Evolutionary conservation across 2,888 invertebrate genomes (phyloP).

Genomic region (Neocrepidodera transversa): DNA sequence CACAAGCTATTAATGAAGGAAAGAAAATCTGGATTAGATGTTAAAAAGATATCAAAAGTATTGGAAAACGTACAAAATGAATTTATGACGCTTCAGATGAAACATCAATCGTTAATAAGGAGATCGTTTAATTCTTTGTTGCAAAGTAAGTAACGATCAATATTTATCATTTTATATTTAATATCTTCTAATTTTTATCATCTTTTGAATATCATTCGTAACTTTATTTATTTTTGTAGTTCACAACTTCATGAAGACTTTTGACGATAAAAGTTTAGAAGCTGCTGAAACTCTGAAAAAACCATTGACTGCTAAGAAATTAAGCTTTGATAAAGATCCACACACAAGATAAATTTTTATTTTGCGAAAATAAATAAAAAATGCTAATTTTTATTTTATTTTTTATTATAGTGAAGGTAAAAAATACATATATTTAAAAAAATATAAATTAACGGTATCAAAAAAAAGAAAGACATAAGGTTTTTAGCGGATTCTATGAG

Average conservation of each 20-base stretch:
- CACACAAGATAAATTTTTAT: no score
- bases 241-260: slow-evolving; percentile 12
- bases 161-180: neutral
- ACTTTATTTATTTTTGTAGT: neutral
- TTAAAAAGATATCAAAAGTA: slow-evolving; percentile 7
- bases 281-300: no score
- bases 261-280: neutral
- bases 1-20: slow-evolving; percentile 2
- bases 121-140: slow-evolving; percentile 1
- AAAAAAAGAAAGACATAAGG: no score
- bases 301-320: no score
- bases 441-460: no score
- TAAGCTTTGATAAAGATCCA: no score
- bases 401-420: no score
- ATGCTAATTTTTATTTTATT: no score
- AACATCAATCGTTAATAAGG: slow-evolving; percentile 4
- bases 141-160: neutral
- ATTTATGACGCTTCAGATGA: slow-evolving; percentile 5
- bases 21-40: slow-evolving; percentile 3
- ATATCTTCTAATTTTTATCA: neutral
- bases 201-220: no score
- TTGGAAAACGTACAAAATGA: slow-evolving; percentile 6
- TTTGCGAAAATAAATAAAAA: no score
- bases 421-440: no score
- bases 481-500: no score